Conservation (phyloP, 2,797 vertebrate species). For the Pseudomugil gertrudae region DNA sequence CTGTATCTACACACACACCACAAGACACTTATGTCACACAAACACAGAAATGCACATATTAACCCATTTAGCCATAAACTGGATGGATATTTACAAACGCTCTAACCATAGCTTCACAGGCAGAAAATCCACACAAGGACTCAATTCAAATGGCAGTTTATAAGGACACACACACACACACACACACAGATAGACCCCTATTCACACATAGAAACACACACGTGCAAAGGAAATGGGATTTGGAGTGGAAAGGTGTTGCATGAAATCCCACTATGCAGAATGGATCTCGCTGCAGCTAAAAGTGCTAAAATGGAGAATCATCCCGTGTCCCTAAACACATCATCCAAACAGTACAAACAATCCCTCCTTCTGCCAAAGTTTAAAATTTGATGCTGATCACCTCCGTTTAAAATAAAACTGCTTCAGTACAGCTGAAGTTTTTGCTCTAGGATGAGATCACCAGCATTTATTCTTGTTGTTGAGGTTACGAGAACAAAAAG, state of each 20-base stretch:
- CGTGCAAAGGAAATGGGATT: slow-evolving; percentile 33
- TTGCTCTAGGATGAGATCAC: neutral
- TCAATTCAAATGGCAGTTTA: slow-evolving; percentile 47
- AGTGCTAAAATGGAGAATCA: slow-evolving; percentile 23
- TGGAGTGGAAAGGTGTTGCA: slow-evolving; percentile 40
- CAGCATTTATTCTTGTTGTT: neutral
- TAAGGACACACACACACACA: slow-evolving; percentile 35
- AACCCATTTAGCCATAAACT: slow-evolving; percentile 12
- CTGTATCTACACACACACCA: slow-evolving; percentile 5
- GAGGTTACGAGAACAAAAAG: too few relatives aligned
- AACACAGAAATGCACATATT: slow-evolving; percentile 13
- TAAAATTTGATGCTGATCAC: too few relatives aligned
- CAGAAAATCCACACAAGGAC: slow-evolving; percentile 42
- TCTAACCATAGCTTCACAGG: slow-evolving; percentile 7
- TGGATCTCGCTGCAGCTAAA: slow-evolving; percentile 31
- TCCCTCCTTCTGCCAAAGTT: neutral
- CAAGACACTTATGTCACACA: slow-evolving; percentile 1
- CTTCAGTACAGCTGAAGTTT: neutral
- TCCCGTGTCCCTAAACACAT: slow-evolving; percentile 44
- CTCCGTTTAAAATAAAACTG: neutral
- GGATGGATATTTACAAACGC: neutral
- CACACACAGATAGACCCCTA: slow-evolving; percentile 33
- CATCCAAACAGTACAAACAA: slow-evolving; percentile 21
- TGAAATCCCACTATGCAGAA: slow-evolving; percentile 42
- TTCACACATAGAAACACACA: slow-evolving; percentile 45